Conservation (phyloP, 2,888 invertebrate genomes). For the Lycophotia porphyrea region DNA sequence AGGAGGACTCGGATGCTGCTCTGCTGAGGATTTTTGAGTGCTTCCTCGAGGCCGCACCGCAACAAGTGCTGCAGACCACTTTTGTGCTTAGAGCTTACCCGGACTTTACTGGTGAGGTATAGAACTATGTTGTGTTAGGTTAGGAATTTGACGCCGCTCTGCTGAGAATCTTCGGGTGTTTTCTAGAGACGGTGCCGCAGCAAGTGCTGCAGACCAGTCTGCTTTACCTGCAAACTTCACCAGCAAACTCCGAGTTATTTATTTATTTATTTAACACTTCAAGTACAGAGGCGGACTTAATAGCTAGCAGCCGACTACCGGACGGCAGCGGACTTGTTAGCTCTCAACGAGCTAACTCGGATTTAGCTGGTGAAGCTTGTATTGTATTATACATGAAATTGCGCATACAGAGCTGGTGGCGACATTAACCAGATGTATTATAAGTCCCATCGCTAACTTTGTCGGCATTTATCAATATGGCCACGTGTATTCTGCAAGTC, state of each 20-base stretch:
- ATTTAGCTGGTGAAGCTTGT: too few species aligned
- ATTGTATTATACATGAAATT: too few species aligned
- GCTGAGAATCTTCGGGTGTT: conserved; percentile 94
- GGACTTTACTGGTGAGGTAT: conserved; percentile 87
- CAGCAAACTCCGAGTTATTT: too few species aligned
- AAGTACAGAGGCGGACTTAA: too few species aligned
- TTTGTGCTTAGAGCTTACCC: conserved; percentile 91
- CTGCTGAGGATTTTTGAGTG: conserved; percentile 94
- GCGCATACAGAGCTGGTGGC: too few species aligned
- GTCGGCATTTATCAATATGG: not conserved
- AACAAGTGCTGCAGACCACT: conserved; percentile 94
- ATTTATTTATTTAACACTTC: too few species aligned
- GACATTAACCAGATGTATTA: not conserved
- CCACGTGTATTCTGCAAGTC: not conserved
- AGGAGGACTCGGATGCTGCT: conserved; percentile 95
- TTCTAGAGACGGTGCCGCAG: conserved; percentile 95
- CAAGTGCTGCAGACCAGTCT: conserved; percentile 94
- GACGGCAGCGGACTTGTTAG: too few species aligned
- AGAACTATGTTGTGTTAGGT: not conserved
- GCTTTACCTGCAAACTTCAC: too few species aligned
- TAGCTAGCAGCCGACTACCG: too few species aligned
- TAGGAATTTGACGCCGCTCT: conserved; percentile 94
- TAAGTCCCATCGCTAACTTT: not conserved
- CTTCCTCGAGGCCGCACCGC: conserved; percentile 95
- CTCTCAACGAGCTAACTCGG: too few species aligned